Evolutionary conservation across 1,140 invertebrate species (phyloP), one percentile per base, ranked within the genome.

Genomic region (Lordiphosa collinella): DNA sequence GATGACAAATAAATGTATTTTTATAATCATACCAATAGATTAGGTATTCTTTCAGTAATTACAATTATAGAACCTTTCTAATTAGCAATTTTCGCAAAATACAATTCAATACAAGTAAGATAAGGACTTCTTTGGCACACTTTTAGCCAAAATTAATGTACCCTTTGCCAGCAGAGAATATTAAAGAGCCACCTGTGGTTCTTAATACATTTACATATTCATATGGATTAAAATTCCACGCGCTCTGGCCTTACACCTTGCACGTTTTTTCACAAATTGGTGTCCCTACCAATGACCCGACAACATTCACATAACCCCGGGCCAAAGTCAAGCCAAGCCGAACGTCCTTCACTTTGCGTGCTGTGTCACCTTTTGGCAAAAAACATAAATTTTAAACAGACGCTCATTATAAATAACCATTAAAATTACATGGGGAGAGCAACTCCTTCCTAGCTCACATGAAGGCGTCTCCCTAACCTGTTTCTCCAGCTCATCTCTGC

Each of bases 401-500:
- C 80, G 61, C 76, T 80, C 75, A 80, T 80, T 80, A 80, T 80
- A 75, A 79, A 84, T 82, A 76, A 84, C 66, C 76, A 84, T 82
- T 76, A 82, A 82, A 82, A 82, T 82, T 71, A 84, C 63, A 82
- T 61, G 76, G 69, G 46, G 36, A 25, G 34, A 18, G 41, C 38
- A 52, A 44, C 31, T 25, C 18, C 35, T 10, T 44, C 36, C 50
- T 11, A 46, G 22, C 22, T 25, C 22, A 25, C 22, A 25, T 25
- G 22, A 25, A 25, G 22, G 22, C 5, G 22, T 7, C 22, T 25
- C 4, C 22, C 22, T 25, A 48, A 50, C 56, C 18, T 40, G 53
- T 66, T 53, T 49, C 44, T 43, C 22, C 29, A 35, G 22, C 22
- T 32, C n/a, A n/a, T n/a, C n/a, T n/a, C n/a, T n/a, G n/a, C n/a